Conservation (phyloP, 2,888 invertebrate genomes). For the Hanleya hanleyi region DNA sequence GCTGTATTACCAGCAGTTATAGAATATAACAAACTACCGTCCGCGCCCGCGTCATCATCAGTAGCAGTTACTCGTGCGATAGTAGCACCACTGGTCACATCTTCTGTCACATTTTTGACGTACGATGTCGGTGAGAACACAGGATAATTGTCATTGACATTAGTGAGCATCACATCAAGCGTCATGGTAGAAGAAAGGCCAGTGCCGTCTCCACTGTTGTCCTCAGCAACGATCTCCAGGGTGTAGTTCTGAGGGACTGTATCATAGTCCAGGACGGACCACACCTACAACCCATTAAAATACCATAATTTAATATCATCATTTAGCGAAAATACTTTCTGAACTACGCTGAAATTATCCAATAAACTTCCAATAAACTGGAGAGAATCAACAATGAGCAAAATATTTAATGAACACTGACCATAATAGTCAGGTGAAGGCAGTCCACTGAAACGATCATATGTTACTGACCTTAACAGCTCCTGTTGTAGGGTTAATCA, state of each 20-base stretch:
- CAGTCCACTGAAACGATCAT: too few species aligned
- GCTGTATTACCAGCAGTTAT: constrained; percentile 38
- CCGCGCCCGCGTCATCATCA: constrained; percentile 23
- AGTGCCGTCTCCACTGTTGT: constrained; percentile 36
- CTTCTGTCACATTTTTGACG: neutral
- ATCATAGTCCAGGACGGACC: constrained; percentile 15
- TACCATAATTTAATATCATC: too few species aligned
- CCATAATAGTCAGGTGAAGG: too few species aligned
- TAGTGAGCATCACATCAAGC: constrained; percentile 15
- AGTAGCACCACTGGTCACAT: neutral
- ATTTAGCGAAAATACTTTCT: too few species aligned
- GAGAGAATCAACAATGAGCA: too few species aligned
- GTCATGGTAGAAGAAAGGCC: constrained; percentile 12
- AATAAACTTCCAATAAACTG: too few species aligned
- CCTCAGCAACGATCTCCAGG: constrained; percentile 43
- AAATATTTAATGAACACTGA: too few species aligned
- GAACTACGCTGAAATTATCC: too few species aligned
- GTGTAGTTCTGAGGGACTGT: constrained; percentile 37
- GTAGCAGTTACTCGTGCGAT: neutral
- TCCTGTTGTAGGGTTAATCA: constrained; percentile 36
- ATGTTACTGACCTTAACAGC: constrained; percentile 28
- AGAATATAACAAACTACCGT: neutral
- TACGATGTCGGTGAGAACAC: neutral
- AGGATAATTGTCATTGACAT: constrained; percentile 23
- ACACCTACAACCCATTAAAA: neutral